Evolutionary conservation across 2,113 vertebrate genomes (phyloP).

Genomic region (Calypte anna): DNA sequence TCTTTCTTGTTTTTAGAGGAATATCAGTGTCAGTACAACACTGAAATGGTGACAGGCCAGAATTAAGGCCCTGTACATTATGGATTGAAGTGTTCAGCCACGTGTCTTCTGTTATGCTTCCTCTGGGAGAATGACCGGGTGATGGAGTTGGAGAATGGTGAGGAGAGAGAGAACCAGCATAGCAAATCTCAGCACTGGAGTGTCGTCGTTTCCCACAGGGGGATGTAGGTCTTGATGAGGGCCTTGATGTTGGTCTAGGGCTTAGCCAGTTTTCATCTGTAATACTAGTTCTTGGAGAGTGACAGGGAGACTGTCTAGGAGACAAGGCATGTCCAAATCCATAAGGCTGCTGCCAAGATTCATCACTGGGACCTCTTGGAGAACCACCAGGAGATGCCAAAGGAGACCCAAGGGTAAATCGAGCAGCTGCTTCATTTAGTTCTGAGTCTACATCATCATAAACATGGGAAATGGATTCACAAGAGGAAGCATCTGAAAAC

Average conservation of each 20-base stretch:
- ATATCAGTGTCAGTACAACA: conserved; percentile 94
- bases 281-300: conserved; percentile 95
- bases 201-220: conserved; percentile 96
- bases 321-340: conserved; percentile 87
- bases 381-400: conserved; percentile 91
- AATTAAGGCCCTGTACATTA: conserved; percentile 71
- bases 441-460: conserved; percentile 97
- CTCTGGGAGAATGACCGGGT: conserved; percentile 92
- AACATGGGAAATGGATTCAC: conserved; percentile 95
- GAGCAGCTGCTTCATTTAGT: conserved; percentile 95
- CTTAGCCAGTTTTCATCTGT: conserved; percentile 99
- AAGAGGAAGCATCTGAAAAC: conserved; percentile 98
- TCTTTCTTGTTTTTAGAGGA: conserved; percentile 96
- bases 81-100: conserved; percentile 87
- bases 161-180: conserved; percentile 88
- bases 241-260: conserved; percentile 91
- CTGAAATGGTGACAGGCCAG: conserved; percentile 88
- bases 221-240: conserved; percentile 94
- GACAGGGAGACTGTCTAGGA: conserved; percentile 92
- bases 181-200: conserved; percentile 97
- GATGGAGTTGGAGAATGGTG: conserved; percentile 95
- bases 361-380: conserved; percentile 86
- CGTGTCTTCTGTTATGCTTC: conserved; percentile 95
- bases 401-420: conserved; percentile 93
- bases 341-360: conserved; percentile 88